Base-by-base conservation (phyloP, 1,140 invertebrate genomes). In the Neodiprion virginianus region DNA sequence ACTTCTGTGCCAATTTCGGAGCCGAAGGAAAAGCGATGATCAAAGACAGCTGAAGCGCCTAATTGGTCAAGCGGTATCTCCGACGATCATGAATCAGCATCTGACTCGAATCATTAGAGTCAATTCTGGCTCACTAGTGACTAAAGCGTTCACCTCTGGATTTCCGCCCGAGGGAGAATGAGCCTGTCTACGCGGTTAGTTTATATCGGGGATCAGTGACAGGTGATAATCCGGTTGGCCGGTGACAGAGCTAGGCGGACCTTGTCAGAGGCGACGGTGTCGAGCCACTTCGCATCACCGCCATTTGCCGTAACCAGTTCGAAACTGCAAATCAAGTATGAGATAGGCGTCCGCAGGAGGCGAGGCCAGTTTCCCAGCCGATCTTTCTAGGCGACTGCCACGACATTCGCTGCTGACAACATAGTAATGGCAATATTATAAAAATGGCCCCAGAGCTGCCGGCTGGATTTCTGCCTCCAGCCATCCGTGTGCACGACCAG, bases 281-380 rank as follows among this genome's bases (percentile, higher is more conserved):
- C 28, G 28, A 40, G 28, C 53, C 11, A 14, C 53, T 61, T 61
- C 53, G 53, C n/a, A 61, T 61, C 11, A 61, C 53, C 11, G 53
- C 53, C 53, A 61, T 61, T 61, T 5, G 53, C 53, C n/a, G n/a
- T 12, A 8, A 61, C 53, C 53, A 61, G 53, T 17, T 12, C 5
- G 53, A 8, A 61, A 61, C 53, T 61, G 53, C 53, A 61, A 61
- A 61, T 61, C 53, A 61, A 61, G 53, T 14, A 61, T 61, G 53
- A 61, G 53, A 61, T 61, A 61, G 53, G n/a, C 53, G 11, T 40
- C 28, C 28, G 28, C 28, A 12, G 53, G n/a, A 61, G 53, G 53
- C 53, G 53, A 61, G 53, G 53, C 53, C 53, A 61, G 28, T 40
- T 40, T 40, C 53, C 53, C 11, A 61, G 4, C n/a, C 53, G 53